Conservation (phyloP, 1,140 invertebrate genomes). For the Spodoptera litura region DNA sequence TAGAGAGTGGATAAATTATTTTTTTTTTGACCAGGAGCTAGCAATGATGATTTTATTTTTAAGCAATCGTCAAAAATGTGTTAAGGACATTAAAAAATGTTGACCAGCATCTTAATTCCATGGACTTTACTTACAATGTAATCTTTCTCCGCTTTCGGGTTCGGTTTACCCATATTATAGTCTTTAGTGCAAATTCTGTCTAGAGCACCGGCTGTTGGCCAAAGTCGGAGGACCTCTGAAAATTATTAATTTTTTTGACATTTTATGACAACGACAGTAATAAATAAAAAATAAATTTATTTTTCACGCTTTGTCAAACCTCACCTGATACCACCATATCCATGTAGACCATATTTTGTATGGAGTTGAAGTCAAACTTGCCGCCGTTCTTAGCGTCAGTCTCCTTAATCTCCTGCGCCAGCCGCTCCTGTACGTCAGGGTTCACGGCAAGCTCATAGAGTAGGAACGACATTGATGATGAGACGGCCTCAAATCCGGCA, state of each 20-base stretch:
- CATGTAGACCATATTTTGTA: slow-evolving; percentile 65
- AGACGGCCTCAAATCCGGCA: slow-evolving; percentile 89
- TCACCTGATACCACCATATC: slow-evolving; percentile 75
- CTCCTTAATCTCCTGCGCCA: slow-evolving; percentile 64
- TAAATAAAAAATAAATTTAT: not conserved
- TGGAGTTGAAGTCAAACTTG: slow-evolving; percentile 63
- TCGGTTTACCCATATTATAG: slow-evolving; percentile 77
- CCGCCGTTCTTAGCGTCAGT: slow-evolving; percentile 54
- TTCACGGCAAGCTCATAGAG: slow-evolving; percentile 87
- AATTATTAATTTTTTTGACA: slow-evolving; percentile 1
- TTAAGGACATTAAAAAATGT: too few species aligned
- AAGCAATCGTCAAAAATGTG: too few species aligned
- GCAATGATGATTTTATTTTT: too few species aligned
- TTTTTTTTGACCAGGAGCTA: too few species aligned
- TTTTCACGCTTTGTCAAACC: too few species aligned
- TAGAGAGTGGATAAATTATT: too few species aligned
- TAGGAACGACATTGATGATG: slow-evolving; percentile 85
- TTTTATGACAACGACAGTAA: too few species aligned
- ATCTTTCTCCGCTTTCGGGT: slow-evolving; percentile 52
- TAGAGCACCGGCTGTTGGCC: slow-evolving; percentile 79
- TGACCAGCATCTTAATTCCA: too few species aligned
- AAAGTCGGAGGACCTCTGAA: slow-evolving; percentile 85
- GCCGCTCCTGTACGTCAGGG: slow-evolving; percentile 87
- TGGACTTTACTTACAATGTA: slow-evolving; percentile 55
- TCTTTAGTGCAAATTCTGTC: slow-evolving; percentile 85